Evolutionary conservation across 2,797 vertebrate genomes (phyloP), one percentile per base, ranked within the genome.

Genomic region (Mareca penelope): DNA sequence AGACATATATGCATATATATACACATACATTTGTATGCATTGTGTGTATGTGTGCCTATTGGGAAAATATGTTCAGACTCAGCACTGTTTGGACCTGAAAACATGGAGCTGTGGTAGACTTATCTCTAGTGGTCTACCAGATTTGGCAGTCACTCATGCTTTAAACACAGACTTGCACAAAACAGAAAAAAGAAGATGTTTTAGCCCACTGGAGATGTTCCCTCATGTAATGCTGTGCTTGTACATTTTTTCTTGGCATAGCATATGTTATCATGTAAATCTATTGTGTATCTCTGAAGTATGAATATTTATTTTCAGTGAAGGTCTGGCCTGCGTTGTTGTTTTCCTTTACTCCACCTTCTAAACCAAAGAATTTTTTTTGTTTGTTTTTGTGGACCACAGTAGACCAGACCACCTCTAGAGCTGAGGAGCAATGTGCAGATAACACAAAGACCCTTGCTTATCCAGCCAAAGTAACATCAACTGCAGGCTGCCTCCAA

Each of bases 341-440:
- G 0, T 77, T 87, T 68, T 26, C 22, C 3, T 60, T 89, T 82
- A 42, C 14, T 80, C 31, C 2, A 26, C 9, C 11, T 89, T 85
- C 67, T 78, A 40, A 88, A 64, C 2, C 1, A 78, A 75, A 69
- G 4, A 59, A 1, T 7, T 18, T 18, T 1, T 6, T 2, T 6
- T 16, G 8, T 31, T 75, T 90, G 8, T 31, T 75, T 90, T 87
- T 50, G 22, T 78, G 37, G 4, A 44, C 33, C 59, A 17, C 24
- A 12, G 24, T 37, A 19, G 6, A 67, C 48, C 24, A 85, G 35
- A 64, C 15, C 14, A 59, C 11, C 6, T 12, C 7, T 24, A 64
- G n/a, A 15, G 39, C 3, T 2, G 12, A 84, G 15, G 9, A 4
- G 5, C 55, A 91, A n/a, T 0, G 1, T 15, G 14, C 23, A 72